phyloP scores from a whole-genome alignment of 2,797 vertebrate genomes.

The Coregonus suidteri region DNA sequence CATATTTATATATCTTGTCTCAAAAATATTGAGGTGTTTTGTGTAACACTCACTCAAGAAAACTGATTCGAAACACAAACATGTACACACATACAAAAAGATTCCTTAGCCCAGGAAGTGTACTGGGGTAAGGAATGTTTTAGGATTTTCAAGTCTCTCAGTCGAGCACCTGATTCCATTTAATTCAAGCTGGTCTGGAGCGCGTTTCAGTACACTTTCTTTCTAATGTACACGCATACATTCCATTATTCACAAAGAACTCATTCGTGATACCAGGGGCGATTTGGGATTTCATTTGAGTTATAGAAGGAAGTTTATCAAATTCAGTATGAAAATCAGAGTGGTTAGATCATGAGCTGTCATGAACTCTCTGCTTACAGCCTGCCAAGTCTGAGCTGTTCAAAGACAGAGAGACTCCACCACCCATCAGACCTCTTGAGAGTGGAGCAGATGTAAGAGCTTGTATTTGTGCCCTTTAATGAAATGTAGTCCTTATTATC shows the following conservation, averaged over 20 bases:
- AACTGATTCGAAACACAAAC: background rate
- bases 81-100: background rate
- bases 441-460: slow-evolving; percentile 76
- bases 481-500: background rate
- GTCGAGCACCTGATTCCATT: no score
- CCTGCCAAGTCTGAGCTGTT: slow-evolving; percentile 55
- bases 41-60: background rate
- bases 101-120: background rate
- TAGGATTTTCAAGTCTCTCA: no score
- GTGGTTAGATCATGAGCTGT: background rate
- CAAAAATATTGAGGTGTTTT: background rate
- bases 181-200: no score
- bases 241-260: background rate
- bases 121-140: no score
- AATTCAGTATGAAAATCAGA: background rate
- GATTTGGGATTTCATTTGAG: background rate
- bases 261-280: background rate
- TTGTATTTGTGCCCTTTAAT: background rate
- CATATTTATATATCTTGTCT: background rate
- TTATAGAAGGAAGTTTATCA: background rate
- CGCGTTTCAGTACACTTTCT: no score
- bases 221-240: background rate
- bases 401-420: slow-evolving; percentile 59
- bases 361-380: slow-evolving; percentile 50
- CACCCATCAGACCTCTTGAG: slow-evolving; percentile 66